Evolutionary conservation across 2,113 vertebrate species (phyloP).

Genomic region (Gnathonemus longibarbis): DNA sequence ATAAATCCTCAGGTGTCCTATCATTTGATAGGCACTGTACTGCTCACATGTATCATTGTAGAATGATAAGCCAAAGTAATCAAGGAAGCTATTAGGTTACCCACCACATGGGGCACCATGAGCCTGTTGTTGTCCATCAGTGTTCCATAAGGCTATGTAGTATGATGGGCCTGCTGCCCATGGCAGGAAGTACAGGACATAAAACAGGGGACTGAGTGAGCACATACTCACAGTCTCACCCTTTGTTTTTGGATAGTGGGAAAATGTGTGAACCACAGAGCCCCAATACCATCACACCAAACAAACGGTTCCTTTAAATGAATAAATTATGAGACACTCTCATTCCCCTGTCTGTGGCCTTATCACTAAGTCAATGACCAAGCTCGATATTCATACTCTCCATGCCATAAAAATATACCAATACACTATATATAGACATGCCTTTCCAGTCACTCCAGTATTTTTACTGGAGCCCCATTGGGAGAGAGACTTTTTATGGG

Average conservation of each 20-base stretch:
- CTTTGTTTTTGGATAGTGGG: neutral
- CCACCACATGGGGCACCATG: neutral
- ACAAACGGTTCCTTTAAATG: neutral
- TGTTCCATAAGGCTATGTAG: neutral
- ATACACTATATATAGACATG: slow-evolving; percentile 4
- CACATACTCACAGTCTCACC: neutral
- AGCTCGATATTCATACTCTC: neutral
- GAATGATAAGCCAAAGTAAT: neutral
- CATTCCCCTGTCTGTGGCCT: neutral
- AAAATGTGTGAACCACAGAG: neutral
- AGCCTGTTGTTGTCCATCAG: neutral
- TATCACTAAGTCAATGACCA: neutral
- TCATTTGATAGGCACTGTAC: neutral
- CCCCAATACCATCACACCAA: neutral
- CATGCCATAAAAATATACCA: neutral
- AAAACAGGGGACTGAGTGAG: neutral
- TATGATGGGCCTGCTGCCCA: neutral
- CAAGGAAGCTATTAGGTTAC: neutral
- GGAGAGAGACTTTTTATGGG: neutral
- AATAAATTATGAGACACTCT: neutral
- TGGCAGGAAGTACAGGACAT: neutral
- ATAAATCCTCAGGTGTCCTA: neutral
- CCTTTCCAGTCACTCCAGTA: neutral
- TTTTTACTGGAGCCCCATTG: neutral
- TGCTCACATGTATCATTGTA: neutral